Evolutionary conservation across 2,113 vertebrate genomes (phyloP), one percentile per base, ranked within the genome.

Genomic region (Pluvianellus socialis): DNA sequence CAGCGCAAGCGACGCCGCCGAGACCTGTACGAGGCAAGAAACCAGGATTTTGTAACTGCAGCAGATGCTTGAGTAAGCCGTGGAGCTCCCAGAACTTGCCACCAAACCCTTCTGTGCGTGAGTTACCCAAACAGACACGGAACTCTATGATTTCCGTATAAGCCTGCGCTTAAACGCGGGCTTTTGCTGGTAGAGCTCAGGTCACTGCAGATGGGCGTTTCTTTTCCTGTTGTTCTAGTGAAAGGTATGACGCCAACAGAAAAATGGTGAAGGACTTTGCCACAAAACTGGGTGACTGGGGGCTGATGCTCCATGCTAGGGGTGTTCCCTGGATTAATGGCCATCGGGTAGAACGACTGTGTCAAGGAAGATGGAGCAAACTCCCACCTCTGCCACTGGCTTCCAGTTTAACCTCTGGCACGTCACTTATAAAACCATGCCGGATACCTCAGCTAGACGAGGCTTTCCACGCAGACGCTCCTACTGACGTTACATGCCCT

Each of bases 141-240:
- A 40, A 47, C 0, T 1, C 65, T 12, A 38, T 12, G 22, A 67
- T 49, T 81, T 65, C 77, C 58, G 27, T 15, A 28, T 15, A 28
- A 72, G 53, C 71, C 72, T 74, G 52, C 28, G 26, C 76, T 63
- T 53, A 22, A 5, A 67, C 1, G 1, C 0, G 0, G 14, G 27
- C 12, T 90, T 65, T 35, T 45, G 71, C 20, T 14, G 42, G 33
- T 33, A 53, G 35, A 56, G 65, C 50, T 96, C 63, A 44, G 35
- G 21, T 28, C 44, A 42, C 18, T n/a, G 38, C 19, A 53, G 21
- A 32, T 2, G 4, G 20, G n/a, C 9, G 16, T 42, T 72, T 42
- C 79, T 77, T 58, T 62, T 70, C 33, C 61, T 24, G 6, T 33
- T 66, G 15, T 35, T 67, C 81, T 65, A 52, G 56, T 14, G 10